phyloP scores from a whole-genome alignment of 1,140 invertebrate species.

The Scaptomyza montana region DNA sequence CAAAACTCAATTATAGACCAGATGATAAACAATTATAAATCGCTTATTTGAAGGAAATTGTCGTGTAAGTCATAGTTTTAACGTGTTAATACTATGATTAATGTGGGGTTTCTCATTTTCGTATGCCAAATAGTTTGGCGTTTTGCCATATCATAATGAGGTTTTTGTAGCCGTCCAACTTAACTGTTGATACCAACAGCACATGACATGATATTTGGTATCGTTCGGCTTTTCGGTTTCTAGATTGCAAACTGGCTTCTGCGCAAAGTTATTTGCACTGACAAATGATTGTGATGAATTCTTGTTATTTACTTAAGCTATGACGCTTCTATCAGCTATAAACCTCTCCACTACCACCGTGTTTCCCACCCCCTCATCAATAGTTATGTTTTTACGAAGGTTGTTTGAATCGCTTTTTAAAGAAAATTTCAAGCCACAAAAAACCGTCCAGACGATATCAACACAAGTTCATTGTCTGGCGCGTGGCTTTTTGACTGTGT shows the following conservation, averaged over 20 bases:
- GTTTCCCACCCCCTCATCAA: not conserved
- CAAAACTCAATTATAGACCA: too few relatives aligned
- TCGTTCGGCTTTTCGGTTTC: slow-evolving; percentile 51
- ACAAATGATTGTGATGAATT: slow-evolving; percentile 59
- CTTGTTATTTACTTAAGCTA: slow-evolving; percentile 58
- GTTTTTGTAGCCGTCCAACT: slow-evolving; percentile 21
- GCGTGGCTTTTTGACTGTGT: not conserved
- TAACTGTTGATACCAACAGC: slow-evolving; percentile 50
- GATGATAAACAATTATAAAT: too few relatives aligned
- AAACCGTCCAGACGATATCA: not conserved
- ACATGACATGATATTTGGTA: slow-evolving; percentile 65
- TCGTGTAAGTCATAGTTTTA: slow-evolving; percentile 42
- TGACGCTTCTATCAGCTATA: slow-evolving; percentile 13
- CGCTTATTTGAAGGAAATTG: too few relatives aligned
- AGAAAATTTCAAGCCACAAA: slow-evolving; percentile 11
- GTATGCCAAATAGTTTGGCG: not conserved
- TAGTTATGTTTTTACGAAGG: slow-evolving; percentile 5
- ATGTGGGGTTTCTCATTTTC: slow-evolving; percentile 44
- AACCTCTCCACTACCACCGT: not conserved
- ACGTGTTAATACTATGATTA: slow-evolving; percentile 52
- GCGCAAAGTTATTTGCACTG: slow-evolving; percentile 28
- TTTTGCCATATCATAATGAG: slow-evolving; percentile 43
- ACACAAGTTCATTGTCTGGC: not conserved
- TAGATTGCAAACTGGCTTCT: slow-evolving; percentile 46
- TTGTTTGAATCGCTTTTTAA: slow-evolving; percentile 3